Evolutionary conservation across 1,140 invertebrate species (phyloP), one percentile per base, ranked within the genome.

Genomic region (Cydia strobilella): DNA sequence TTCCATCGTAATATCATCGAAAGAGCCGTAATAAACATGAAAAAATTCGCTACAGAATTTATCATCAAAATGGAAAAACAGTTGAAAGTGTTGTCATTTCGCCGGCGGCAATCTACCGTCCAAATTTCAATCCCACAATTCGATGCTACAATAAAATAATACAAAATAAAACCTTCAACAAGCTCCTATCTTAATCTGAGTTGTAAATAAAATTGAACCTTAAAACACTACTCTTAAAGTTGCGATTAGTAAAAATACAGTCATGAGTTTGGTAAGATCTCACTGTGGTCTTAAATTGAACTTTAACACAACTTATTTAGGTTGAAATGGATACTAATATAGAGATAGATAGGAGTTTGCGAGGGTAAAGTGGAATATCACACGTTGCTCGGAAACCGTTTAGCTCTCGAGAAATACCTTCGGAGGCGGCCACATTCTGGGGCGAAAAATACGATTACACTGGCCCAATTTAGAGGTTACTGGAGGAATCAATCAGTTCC

Each of bases 321-420:
- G 51, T n/a, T 54, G 51, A 18, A 18, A 7, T 54, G 10, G 6
- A n/a, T 9, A 54, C 4, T 18, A 54, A 54, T 4, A 51, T 2
- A 51, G n/a, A 18, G 0, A 54, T 6, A 54, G n/a, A 54, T 54
- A 54, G 51, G 51, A 54, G 51, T 7, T 18, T 54, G 51, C n/a
- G 51, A 54, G 51, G 20, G n/a, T 54, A 54, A 54, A 18, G 13
- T 1, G n/a, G 4, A 54, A 54, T 66, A 65, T 66, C 63, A 66
- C 63, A 31, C 10, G 63, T 66, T 31, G 63, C 63, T 66, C 13
- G 10, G 25, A 66, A 66, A 66, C 63, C 63, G 5, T 66, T 66
- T 35, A 66, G 63, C 63, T n/a, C 27, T 66, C 27, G 27, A n/a
- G 27, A 63, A 66, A 66, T 66, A 35, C 63, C 63, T 66, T 31